Evolutionary conservation across 2,797 vertebrate genomes (phyloP), one percentile per base, ranked within the genome.

Genomic region (Liasis olivaceus): DNA sequence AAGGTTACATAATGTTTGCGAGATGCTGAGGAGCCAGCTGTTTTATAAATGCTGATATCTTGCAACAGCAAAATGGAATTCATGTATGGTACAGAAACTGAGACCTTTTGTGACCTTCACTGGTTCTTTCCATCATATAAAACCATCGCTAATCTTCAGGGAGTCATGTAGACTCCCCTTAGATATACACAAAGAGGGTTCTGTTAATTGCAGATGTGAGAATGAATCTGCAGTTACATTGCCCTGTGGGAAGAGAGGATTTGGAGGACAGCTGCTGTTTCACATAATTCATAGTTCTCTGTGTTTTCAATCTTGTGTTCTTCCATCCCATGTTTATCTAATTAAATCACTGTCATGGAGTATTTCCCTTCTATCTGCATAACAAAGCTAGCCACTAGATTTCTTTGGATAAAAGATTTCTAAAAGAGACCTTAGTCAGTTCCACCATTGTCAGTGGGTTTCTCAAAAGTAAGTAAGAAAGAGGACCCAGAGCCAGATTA

Each of bases 211-310:
- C 51, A 91, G 59, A 64, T 47, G 47, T 85, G 92, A 90, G 88
- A 91, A 93, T 84, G 66, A 90, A 93, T 88, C 89, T 59, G 84
- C 87, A 88, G 77, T 88, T 84, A 90, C 54, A 64, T 88, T 90
- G 59, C 69, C 66, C 60, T 64, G 31, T 84, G 92, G 92, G 85
- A 90, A 84, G 47, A 59, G 81, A 69, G 24, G 60, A 92, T 51
- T 47, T 59, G 31, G 64, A 81, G 59, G 89, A 88, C 89, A 93
- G 31, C 66, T 90, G 89, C 59, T 93, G 15, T 17, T 87, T 87
- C 89, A 63, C 51, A 63, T 90, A 93, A 90, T 87, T 93, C 66
- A 88, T 64, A 81, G 14, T 58, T 81, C 47, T 81, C 0, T 4
- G 22, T 90, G 20, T 56, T 47, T 56, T 42, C 5, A 66, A 47